Conservation (phyloP, 2,888 invertebrate species). For the Rotaria macrura region DNA sequence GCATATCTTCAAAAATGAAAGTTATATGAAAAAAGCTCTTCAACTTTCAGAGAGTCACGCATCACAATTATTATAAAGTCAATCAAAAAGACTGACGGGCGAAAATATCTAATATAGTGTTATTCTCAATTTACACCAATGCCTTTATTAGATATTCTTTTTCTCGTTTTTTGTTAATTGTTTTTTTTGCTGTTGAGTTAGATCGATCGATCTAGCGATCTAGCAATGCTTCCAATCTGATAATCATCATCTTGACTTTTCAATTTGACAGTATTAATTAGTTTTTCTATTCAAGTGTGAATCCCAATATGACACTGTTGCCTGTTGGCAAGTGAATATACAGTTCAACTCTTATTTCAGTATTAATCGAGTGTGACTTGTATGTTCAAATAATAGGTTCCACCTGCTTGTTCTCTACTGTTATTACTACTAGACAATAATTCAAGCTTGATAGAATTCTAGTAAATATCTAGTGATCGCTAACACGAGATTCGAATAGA, state of each 20-base stretch:
- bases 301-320: neutral
- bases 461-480: neutral
- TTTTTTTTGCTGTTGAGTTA: neutral
- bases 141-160: neutral
- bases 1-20: neutral
- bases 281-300: slow-evolving; percentile 2
- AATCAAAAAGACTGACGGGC: neutral
- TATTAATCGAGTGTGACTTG: neutral
- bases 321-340: neutral
- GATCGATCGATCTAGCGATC: neutral
- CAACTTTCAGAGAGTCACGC: neutral
- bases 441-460: neutral
- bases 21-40: neutral
- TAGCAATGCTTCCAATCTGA: neutral
- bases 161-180: neutral
- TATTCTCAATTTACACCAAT: neutral
- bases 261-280: neutral
- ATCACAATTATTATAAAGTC: neutral
- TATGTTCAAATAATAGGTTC: neutral
- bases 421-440: neutral
- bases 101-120: neutral
- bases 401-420: neutral
- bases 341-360: neutral
- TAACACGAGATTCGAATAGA: neutral
- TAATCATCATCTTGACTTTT: neutral